Base-by-base conservation (phyloP, 2,888 invertebrate species). In the Trachelus iudaicus region DNA sequence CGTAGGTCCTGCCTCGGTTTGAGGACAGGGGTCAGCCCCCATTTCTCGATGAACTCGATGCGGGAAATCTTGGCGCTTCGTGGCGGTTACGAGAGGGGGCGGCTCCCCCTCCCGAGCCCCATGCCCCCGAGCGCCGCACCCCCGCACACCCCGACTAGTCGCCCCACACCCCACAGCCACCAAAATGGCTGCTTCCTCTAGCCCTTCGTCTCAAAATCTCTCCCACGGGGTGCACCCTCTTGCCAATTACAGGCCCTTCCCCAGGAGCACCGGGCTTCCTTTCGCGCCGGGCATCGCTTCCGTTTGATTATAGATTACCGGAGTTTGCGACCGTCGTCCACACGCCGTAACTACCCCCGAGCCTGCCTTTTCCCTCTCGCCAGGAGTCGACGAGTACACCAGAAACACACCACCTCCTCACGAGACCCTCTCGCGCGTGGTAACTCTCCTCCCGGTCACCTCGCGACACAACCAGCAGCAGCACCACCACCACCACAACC, bases 1-100 rank as follows among this genome's bases (percentile, higher is more conserved):
- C 94, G 93, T 93, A 96, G 96, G 94, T 97, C 97, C 96, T 96
- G 97, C 95, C 97, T 96, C 96, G 97, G 97, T 94, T 96, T 96
- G 95, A 97, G 96, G 96, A 97, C 97, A 95, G 97, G 97, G 95
- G 97, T 97, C 94, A 97, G 96, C 96, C 97, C 97, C 97, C 97
- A 97, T 97, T 97, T 96, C 95, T 97, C 97, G 94, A 97, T 95
- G 94, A 97, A 97, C 95, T 97, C 97, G 96, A 97, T 96, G 95
- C 97, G 97, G 95, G 97, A 97, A 98, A 97, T 97, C 96, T 96
- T 96, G 96, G 94, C 95, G 94, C 94, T 93, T 93, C 91, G 91
- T 90, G 91, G 90, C 89, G 90, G 89, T 91, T 93, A 93, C 93
- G 93, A 93, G 93, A 93, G 93, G 93, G 93, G 93, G 93, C 93